Evolutionary conservation across 2,888 invertebrate genomes (phyloP).

Genomic region (Synanthedon andrenaeformis): DNA sequence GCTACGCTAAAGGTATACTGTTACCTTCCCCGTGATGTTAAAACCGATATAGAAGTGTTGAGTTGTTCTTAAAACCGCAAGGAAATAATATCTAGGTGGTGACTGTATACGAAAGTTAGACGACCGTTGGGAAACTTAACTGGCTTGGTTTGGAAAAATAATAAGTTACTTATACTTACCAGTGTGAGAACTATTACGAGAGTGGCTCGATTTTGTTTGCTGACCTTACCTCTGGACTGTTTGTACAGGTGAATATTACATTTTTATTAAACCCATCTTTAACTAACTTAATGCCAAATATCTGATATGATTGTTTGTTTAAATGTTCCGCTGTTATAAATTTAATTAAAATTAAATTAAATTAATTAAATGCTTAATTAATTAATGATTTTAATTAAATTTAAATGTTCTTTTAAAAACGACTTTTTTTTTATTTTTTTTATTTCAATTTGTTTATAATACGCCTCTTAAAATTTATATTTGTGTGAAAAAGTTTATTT

Average conservation of each 20-base stretch:
- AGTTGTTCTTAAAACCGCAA: conserved; percentile 54
- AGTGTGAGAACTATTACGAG: conserved; percentile 27
- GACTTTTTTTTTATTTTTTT: too few species aligned
- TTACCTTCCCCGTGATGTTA: conserved; percentile 54
- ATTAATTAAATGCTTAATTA: too few species aligned
- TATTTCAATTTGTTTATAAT: too few species aligned
- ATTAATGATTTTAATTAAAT: too few species aligned
- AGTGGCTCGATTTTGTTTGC: conserved; percentile 16
- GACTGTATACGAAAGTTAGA: conserved; percentile 57
- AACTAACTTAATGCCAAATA: too few species aligned
- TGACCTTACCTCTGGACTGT: conserved; percentile 2
- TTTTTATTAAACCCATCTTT: background rate
- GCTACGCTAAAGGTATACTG: conserved; percentile 18
- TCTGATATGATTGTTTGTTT: too few species aligned
- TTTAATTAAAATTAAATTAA: background rate
- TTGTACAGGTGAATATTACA: conserved; percentile 19
- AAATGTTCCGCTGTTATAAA: background rate
- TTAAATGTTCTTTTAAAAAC: too few species aligned
- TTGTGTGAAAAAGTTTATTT: too few species aligned
- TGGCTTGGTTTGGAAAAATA: conserved; percentile 34
- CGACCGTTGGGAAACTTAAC: conserved; percentile 46
- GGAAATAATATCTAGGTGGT: conserved; percentile 54
- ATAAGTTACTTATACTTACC: background rate
- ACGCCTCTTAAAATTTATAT: too few species aligned
- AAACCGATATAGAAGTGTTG: conserved; percentile 43